Evolutionary conservation across 2,797 vertebrate species (phyloP).

Genomic region (Hypotaenidia philippensis): DNA sequence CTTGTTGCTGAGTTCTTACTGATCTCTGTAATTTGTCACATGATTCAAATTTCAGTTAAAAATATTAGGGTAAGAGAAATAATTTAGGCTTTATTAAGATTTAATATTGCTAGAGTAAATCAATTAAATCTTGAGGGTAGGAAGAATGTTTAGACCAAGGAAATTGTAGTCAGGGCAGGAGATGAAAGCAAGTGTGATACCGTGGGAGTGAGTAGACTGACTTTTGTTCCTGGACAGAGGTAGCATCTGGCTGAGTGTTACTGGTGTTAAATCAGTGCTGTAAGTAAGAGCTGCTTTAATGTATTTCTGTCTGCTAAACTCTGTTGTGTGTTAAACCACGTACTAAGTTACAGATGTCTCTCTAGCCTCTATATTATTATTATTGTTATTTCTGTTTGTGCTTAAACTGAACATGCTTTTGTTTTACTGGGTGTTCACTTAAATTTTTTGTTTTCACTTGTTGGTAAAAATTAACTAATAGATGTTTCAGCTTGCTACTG

Average conservation of each 20-base stretch:
- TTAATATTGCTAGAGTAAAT: neutral
- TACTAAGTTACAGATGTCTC: neutral
- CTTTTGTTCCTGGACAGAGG: neutral
- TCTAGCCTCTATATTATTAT: neutral
- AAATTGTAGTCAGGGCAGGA: neutral
- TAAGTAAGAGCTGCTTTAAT: neutral
- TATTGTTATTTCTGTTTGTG: neutral
- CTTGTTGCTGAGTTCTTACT: neutral
- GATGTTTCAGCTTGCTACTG: neutral
- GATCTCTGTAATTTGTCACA: neutral
- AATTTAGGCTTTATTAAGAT: neutral
- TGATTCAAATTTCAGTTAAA: neutral
- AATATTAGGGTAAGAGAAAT: neutral
- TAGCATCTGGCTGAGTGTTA: neutral
- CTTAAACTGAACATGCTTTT: neutral
- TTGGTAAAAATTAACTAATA: neutral
- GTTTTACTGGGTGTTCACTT: neutral
- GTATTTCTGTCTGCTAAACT: neutral
- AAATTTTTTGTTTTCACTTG: neutral
- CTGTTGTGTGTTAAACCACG: neutral
- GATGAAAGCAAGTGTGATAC: neutral
- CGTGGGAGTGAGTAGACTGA: neutral
- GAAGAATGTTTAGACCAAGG: neutral
- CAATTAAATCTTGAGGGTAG: neutral
- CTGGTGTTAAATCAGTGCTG: neutral